These are phyloP conservation scores for Schizopygopsis pylzovi DNA, from an alignment of 2,797 vertebrate species.

Conservation along the genomic window DNA sequence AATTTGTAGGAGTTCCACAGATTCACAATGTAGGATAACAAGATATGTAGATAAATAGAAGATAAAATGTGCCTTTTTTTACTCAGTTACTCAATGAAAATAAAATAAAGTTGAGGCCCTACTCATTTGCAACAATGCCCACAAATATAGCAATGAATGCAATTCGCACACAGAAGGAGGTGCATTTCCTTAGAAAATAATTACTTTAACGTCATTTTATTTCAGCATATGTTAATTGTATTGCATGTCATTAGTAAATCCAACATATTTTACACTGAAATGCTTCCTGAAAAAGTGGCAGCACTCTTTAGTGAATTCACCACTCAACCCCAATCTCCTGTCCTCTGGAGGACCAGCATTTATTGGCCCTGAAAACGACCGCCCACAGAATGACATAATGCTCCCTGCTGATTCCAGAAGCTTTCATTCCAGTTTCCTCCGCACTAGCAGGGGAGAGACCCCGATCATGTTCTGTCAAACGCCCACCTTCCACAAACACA, in stretches of 20 bases:
- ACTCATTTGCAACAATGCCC: background rate
- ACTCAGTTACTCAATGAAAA: background rate
- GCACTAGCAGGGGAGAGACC: constrained; percentile 22
- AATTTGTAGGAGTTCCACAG: background rate
- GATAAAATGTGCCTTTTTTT: background rate
- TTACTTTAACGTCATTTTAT: background rate
- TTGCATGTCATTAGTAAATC: background rate
- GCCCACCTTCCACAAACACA: constrained; percentile 48
- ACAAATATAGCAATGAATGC: background rate
- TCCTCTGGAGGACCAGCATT: constrained; percentile 38
- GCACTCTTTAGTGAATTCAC: background rate
- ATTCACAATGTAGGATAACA: too few relatives aligned
- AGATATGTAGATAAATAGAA: too few relatives aligned
- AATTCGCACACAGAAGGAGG: background rate
- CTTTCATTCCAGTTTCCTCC: constrained; percentile 51
- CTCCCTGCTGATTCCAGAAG: constrained; percentile 51
- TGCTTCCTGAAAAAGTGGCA: background rate
- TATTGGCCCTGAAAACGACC: constrained; percentile 44
- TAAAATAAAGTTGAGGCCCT: background rate
- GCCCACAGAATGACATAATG: constrained; percentile 57
- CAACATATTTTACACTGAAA: background rate
- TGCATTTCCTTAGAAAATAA: background rate
- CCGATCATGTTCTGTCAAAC: constrained; percentile 44
- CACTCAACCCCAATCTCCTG: constrained; percentile 24
- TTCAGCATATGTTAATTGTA: background rate